Evolutionary conservation across 2,888 invertebrate genomes (phyloP), one percentile per base, ranked within the genome.

Genomic region (Stictocephala bisonia): DNA sequence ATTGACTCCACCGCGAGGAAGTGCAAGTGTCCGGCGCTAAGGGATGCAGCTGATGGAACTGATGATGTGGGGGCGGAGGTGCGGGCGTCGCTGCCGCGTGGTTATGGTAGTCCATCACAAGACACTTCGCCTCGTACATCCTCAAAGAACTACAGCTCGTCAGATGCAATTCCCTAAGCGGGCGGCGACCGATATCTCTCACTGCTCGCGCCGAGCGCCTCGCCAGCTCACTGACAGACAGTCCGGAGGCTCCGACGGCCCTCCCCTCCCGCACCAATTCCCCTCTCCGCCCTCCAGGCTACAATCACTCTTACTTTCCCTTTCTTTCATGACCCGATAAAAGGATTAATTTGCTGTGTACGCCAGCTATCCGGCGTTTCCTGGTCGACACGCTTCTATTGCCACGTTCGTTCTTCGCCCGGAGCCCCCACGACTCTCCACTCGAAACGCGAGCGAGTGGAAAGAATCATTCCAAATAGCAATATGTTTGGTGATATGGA

Each of bases 1-100:
- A 92, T 86, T 92, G 92, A 79, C 88, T 88, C 91, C 91, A 92
- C 75, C 88, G 78, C 18, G 84, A 81, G 71, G 84, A 84, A 18
- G 83, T 78, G 73, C 79, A 84, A 18, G 83, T 78, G 73, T 79
- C 80, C 31, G 81, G 80, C 27, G 80, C 79, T 51, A 85, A 79
- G 81, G 84, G 82, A 87, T 83, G 88, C 86, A 81, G 89, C 88
- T 79, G 88, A 86, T 85, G 89, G 89, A 72, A 88, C 88, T 81
- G 89, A 35, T 77, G 76, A 75, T 76, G 71, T 68, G 73, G 44
- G 13, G 71, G 56, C 20, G 31, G 13, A 18, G 71, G 71, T 22
- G 70, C 27, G 9, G 40, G 60, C 15, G 44, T 44, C 15, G 73
- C 72, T 27, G 71, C 69, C 24, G 74, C 72, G 64, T 78, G 78